Evolutionary conservation across 2,113 vertebrate species (phyloP).

Genomic region (Hylia prasina): DNA sequence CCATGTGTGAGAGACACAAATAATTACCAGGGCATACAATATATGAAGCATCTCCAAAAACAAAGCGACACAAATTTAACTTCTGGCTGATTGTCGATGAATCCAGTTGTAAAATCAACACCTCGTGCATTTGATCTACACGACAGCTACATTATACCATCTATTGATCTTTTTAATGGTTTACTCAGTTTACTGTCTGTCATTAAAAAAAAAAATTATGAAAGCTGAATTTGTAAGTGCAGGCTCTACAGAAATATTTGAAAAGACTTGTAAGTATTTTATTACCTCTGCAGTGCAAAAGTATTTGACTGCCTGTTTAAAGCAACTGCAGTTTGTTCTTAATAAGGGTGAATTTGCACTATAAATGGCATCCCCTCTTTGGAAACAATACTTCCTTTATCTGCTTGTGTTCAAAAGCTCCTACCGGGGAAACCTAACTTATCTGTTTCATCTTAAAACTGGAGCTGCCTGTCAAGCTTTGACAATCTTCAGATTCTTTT

Average conservation of each 20-base stretch:
- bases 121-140: background rate
- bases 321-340: slow-evolving; percentile 14
- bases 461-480: slow-evolving; percentile 44
- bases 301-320: background rate
- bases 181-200: background rate
- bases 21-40: background rate
- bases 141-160: background rate
- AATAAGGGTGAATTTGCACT: slow-evolving; percentile 23
- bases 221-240: background rate
- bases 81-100: background rate
- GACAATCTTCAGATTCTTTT: slow-evolving; percentile 57
- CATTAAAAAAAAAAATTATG: background rate
- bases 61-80: background rate
- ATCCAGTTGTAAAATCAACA: background rate
- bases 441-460: slow-evolving; percentile 62
- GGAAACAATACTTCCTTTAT: slow-evolving; percentile 53
- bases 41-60: background rate
- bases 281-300: slow-evolving; percentile 23
- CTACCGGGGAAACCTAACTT: slow-evolving; percentile 56
- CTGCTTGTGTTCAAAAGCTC: slow-evolving; percentile 35
- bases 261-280: background rate
- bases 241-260: background rate
- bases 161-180: background rate
- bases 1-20: background rate
- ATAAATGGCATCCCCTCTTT: slow-evolving; percentile 26